Conservation (phyloP, 1,140 invertebrate species). For the Matsumurasca onukii region DNA sequence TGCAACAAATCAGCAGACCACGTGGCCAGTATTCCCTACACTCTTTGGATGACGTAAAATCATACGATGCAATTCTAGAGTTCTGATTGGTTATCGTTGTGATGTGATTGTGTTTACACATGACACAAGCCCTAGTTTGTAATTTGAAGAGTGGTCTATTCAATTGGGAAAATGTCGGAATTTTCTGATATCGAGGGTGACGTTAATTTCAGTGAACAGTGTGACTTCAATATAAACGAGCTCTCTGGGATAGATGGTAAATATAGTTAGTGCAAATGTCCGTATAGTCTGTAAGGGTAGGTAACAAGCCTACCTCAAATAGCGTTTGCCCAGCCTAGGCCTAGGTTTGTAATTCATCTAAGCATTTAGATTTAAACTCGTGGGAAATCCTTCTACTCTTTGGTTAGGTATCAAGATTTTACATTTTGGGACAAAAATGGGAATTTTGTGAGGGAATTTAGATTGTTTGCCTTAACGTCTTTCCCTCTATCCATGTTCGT, state of each 20-base stretch:
- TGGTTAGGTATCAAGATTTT: too few relatives aligned
- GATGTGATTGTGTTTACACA: conserved; percentile 14
- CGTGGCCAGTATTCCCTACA: not conserved
- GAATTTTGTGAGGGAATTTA: too few relatives aligned
- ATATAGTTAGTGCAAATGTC: too few relatives aligned
- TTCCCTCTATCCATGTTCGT: too few relatives aligned
- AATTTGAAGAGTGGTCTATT: conserved; percentile 21
- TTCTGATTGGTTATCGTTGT: conserved; percentile 19
- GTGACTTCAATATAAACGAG: conserved; percentile 34
- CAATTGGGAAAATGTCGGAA: conserved; percentile 1
- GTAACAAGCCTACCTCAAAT: too few relatives aligned
- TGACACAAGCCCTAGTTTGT: not conserved
- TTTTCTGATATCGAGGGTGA: conserved; percentile 25
- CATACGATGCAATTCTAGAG: conserved; percentile 16
- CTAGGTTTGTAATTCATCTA: too few relatives aligned
- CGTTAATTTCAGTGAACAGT: conserved; percentile 23
- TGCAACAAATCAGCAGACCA: not conserved
- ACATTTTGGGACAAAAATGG: too few relatives aligned
- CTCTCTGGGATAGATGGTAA: conserved; percentile 37
- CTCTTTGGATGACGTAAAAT: conserved; percentile 29
- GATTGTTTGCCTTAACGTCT: too few relatives aligned
- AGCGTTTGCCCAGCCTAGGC: too few relatives aligned
- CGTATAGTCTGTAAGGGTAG: too few relatives aligned
- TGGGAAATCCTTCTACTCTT: too few relatives aligned
- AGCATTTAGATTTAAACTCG: too few relatives aligned